Conservation (phyloP, 2,888 invertebrate species). For the Notodonta dromedarius region DNA sequence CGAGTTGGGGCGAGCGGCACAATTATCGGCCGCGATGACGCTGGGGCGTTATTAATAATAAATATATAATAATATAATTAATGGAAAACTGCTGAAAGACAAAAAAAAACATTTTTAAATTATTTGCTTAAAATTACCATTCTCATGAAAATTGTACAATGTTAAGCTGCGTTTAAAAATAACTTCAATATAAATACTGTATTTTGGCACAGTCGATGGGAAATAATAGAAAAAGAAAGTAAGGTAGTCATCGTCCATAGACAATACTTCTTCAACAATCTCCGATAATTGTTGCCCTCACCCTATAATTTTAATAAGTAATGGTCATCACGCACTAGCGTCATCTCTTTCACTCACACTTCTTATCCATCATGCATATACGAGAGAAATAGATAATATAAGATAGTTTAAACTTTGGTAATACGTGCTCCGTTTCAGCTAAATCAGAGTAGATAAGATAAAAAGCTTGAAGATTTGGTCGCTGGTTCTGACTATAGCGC, state of each 20-base stretch:
- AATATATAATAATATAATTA: too few relatives aligned
- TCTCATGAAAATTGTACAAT: too few relatives aligned
- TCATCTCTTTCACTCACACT: not conserved
- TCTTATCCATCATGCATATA: not conserved
- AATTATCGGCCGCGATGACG: not conserved
- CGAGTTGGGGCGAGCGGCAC: not conserved
- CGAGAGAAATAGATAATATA: not conserved
- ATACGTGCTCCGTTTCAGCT: not conserved
- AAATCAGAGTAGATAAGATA: too few relatives aligned
- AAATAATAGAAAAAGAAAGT: not conserved
- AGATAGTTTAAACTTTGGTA: not conserved
- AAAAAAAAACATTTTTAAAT: too few relatives aligned
- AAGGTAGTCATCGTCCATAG: too few relatives aligned
- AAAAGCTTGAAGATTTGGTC: too few relatives aligned
- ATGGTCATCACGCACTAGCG: constrained; percentile 4
- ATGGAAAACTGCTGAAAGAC: too few relatives aligned
- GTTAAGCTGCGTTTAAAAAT: too few relatives aligned
- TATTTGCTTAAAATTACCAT: too few relatives aligned
- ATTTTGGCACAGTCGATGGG: not conserved
- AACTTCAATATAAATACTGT: too few relatives aligned
- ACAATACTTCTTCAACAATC: not conserved
- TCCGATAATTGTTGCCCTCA: not conserved
- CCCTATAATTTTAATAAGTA: not conserved
- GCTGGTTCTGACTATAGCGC: too few relatives aligned
- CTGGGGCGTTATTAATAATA: too few relatives aligned